Evolutionary conservation across 2,888 invertebrate genomes (phyloP), one percentile per base, ranked within the genome.

Genomic region (Latrodectus hesperus): DNA sequence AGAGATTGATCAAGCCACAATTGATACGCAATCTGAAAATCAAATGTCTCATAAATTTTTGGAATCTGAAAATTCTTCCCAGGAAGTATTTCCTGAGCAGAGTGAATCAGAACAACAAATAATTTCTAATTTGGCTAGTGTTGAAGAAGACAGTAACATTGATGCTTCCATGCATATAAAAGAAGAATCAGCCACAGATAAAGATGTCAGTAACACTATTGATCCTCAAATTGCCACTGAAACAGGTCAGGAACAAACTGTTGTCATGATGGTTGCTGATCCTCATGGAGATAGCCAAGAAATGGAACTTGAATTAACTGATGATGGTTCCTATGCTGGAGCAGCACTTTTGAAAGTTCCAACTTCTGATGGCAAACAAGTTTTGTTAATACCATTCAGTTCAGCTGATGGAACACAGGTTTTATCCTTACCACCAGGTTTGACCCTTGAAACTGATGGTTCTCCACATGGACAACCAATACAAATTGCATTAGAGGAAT

Each of bases 221-320:
- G 38, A 38, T 38, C 60, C 12, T 16, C 60, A 60, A n/a, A 60
- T 60, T 60, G 17, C 53, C 17, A 4, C 73, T 16, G 73, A n/a
- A n/a, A 22, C 77, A 16, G 83, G 76, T 17, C 10, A 68, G 12
- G 84, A 84, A 38, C 85, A 85, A 9, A 84, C 82, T 22, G 78
- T 84, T 8, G 88, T 88, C 9, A 88, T 88, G 88, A 88, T 88
- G 88, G 83, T 88, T 68, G 78, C 64, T 0, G 78, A 83, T 68
- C 81, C 64, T n/a, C 76, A 88, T 9, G 88, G 79, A 14, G 74
- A 78, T 49, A 55, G 72, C 22, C 85, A 85, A 38, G 75, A 60
- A n/a, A 77, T 88, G 65, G 84, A 84, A 12, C 51, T 89, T 12
- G 89, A 89, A 49, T 60, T 86, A 17, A 55, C 78, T 9, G 88